Conservation (phyloP, 2,797 vertebrate genomes). For the Ciconia nigra region DNA sequence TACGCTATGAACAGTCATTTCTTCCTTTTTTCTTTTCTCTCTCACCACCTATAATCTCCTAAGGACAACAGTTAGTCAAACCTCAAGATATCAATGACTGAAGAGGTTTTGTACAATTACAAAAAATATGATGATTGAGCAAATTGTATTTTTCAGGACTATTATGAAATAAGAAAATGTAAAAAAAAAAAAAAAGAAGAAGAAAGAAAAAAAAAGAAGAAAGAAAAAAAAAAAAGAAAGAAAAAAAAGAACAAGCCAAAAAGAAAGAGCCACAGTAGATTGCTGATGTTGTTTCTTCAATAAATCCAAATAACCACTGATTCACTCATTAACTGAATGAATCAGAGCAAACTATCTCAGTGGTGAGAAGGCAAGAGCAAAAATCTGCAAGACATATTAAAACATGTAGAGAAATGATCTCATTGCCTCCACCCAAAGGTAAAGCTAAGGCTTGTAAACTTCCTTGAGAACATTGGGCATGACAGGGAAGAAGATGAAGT, state of each 20-base stretch:
- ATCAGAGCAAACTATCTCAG: slow-evolving; percentile 8
- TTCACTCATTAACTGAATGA: slow-evolving; percentile 20
- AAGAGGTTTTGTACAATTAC: slow-evolving; percentile 5
- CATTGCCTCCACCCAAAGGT: slow-evolving; percentile 23
- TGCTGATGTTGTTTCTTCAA: slow-evolving; percentile 25
- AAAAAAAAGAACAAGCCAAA: background rate
- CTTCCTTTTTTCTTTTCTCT: background rate
- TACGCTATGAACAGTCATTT: background rate
- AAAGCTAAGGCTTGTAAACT: background rate
- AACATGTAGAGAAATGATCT: slow-evolving; percentile 47
- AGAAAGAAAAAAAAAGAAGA: background rate
- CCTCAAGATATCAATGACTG: background rate
- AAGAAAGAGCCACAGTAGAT: background rate
- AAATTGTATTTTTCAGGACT: slow-evolving; percentile 2
- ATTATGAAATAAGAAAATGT: background rate
- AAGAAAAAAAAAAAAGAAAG: background rate
- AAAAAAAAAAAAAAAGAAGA: background rate
- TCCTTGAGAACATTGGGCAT: background rate
- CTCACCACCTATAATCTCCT: background rate
- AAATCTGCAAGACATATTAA: slow-evolving; percentile 45
- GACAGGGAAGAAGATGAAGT: background rate
- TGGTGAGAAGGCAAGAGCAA: background rate
- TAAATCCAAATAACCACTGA: slow-evolving; percentile 15
- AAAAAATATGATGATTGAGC: background rate
- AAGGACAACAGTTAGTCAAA: background rate